Evolutionary conservation across 2,797 vertebrate genomes (phyloP).

Genomic region (Acrocephalus scirpaceus): DNA sequence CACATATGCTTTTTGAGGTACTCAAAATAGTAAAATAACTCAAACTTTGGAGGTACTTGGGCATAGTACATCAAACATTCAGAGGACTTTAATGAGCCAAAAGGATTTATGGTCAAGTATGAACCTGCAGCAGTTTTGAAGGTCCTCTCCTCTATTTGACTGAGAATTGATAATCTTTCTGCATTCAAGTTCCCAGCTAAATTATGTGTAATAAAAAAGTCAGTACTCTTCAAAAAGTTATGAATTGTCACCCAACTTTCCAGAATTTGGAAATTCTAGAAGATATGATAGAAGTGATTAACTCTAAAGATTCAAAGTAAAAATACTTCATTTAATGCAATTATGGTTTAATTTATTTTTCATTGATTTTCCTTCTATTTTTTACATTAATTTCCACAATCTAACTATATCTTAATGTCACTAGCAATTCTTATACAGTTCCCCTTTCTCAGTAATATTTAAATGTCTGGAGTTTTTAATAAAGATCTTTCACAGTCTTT

Average conservation of each 20-base stretch:
- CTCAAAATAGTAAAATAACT: background rate
- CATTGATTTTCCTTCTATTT: background rate
- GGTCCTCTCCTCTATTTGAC: background rate
- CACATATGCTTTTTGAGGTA: background rate
- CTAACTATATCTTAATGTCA: background rate
- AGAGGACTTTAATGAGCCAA: background rate
- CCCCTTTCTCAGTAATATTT: background rate
- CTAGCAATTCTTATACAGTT: background rate
- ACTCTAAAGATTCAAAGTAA: background rate
- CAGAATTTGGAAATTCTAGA: background rate
- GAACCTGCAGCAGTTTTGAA: background rate
- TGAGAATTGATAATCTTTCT: background rate
- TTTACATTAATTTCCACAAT: background rate
- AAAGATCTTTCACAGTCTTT: background rate
- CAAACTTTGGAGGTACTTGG: background rate
- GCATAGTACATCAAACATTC: background rate
- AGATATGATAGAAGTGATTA: background rate
- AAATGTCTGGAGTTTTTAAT: background rate
- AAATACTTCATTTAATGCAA: background rate
- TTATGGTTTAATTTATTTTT: background rate
- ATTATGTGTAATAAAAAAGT: background rate
- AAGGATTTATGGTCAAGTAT: background rate
- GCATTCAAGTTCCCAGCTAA: background rate
- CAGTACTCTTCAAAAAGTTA: background rate
- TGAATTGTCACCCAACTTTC: background rate